Conservation (phyloP, 2,113 vertebrate species). For the Vidua macroura region DNA sequence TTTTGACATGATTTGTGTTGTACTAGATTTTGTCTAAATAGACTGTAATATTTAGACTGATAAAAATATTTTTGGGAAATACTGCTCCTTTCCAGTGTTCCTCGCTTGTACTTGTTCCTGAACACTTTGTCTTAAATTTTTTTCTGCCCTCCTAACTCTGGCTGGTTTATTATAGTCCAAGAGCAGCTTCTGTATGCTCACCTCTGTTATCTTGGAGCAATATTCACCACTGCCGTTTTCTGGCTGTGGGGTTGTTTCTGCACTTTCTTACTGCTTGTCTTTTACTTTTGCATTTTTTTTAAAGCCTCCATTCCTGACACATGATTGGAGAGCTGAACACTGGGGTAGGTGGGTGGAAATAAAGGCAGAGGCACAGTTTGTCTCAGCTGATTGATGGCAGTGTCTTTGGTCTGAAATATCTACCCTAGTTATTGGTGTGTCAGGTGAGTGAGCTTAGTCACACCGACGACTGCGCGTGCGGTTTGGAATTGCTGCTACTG, state of each 20-base stretch:
- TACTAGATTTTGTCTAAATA: slow-evolving; percentile 24
- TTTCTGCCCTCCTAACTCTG: neutral
- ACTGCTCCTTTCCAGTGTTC: neutral
- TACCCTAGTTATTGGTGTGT: neutral
- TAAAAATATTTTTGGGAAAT: neutral
- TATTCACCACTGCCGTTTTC: neutral
- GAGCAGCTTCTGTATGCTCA: neutral
- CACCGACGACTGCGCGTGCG: fast-evolving
- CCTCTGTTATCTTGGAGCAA: neutral
- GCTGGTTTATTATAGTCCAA: neutral
- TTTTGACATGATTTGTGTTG: slow-evolving; percentile 14
- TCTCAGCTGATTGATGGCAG: neutral
- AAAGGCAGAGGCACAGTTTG: neutral
- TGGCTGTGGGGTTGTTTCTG: neutral
- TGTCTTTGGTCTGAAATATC: neutral
- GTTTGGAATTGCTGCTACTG: neutral
- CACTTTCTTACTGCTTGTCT: neutral
- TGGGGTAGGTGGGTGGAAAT: neutral
- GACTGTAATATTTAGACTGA: slow-evolving; percentile 5
- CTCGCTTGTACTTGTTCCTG: neutral
- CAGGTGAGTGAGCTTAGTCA: neutral
- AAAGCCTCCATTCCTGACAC: neutral
- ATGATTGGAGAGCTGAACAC: neutral
- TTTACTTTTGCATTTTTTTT: neutral
- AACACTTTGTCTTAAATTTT: neutral